These are phyloP conservation scores for Drosophila heteroneura DNA, from an alignment of 2,888 invertebrate genomes.

Conservation along the genomic window DNA sequence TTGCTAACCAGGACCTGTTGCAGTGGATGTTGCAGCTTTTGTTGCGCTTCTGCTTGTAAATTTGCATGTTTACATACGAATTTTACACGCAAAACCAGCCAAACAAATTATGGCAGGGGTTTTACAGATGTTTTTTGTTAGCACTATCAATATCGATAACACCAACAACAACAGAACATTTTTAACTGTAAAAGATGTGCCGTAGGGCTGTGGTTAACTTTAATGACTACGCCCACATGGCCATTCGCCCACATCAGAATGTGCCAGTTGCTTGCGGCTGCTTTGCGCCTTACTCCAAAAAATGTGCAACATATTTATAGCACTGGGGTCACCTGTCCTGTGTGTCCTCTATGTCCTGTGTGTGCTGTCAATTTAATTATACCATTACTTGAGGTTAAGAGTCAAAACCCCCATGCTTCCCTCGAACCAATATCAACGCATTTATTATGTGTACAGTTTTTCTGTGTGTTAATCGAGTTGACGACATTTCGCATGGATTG, in stretches of 20 bases:
- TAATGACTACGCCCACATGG: slow-evolving; percentile 20
- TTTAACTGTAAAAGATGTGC: slow-evolving; percentile 15
- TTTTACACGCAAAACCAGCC: slow-evolving; percentile 59
- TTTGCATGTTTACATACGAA: slow-evolving; percentile 69
- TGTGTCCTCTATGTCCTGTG: slow-evolving; percentile 11
- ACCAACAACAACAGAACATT: slow-evolving; percentile 8
- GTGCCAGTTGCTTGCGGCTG: slow-evolving; percentile 35
- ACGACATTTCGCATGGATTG: not conserved
- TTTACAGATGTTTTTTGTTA: slow-evolving; percentile 17
- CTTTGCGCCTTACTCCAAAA: slow-evolving; percentile 4
- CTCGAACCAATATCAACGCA: not conserved
- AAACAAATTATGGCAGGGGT: slow-evolving; percentile 51
- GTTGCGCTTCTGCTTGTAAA: slow-evolving; percentile 52
- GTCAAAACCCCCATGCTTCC: not conserved
- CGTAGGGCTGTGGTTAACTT: not conserved
- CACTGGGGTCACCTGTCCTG: slow-evolving; percentile 27
- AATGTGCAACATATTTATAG: slow-evolving; percentile 29
- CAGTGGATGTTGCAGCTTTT: slow-evolving; percentile 14
- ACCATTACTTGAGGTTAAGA: slow-evolving; percentile 61
- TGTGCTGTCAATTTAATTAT: slow-evolving; percentile 66
- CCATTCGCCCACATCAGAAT: not conserved
- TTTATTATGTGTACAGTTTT: slow-evolving; percentile 52
- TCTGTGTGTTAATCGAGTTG: slow-evolving; percentile 69
- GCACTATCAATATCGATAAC: slow-evolving; percentile 31
- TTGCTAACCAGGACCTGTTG: slow-evolving; percentile 51